phyloP scores from a whole-genome alignment of 2,888 invertebrate genomes.

The Campaea margaritaria region DNA sequence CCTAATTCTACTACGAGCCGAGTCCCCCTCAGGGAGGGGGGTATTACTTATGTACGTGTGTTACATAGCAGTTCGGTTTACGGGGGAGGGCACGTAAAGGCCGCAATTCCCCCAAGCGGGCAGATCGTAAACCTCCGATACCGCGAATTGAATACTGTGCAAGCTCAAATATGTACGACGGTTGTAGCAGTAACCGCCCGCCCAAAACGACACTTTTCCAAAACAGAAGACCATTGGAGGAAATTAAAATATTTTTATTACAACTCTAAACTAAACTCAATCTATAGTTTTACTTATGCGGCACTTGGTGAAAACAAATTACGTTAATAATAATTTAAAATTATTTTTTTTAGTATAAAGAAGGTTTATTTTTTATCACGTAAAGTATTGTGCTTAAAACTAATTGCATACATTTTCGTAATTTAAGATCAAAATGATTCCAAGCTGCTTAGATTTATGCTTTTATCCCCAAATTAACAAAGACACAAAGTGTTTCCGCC shows the following conservation, averaged over 20 bases:
- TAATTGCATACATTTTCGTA: not conserved
- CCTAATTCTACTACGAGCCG: slow-evolving; percentile 76
- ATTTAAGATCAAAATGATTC: slow-evolving; percentile 47
- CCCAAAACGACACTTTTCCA: slow-evolving; percentile 45
- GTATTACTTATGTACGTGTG: slow-evolving; percentile 73
- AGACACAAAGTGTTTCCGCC: slow-evolving; percentile 72
- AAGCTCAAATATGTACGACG: slow-evolving; percentile 72
- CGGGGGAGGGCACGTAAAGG: slow-evolving; percentile 74
- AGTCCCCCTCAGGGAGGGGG: slow-evolving; percentile 62
- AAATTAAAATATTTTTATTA: not conserved
- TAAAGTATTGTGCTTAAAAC: no score
- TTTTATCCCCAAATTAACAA: slow-evolving; percentile 65
- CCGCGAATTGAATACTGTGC: slow-evolving; percentile 79
- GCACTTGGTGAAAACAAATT: no score
- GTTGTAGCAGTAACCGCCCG: slow-evolving; percentile 60
- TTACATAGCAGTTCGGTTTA: slow-evolving; percentile 61
- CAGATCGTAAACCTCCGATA: slow-evolving; percentile 82
- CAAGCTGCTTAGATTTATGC: slow-evolving; percentile 54
- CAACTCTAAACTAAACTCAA: no score
- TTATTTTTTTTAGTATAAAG: no score
- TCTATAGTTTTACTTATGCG: no score
- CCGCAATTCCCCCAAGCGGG: slow-evolving; percentile 82
- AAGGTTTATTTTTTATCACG: no score
- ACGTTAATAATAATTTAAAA: no score
- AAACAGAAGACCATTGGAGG: slow-evolving; percentile 31